phyloP scores from a whole-genome alignment of 2,113 vertebrate genomes.

The Chaetodon auriga region DNA sequence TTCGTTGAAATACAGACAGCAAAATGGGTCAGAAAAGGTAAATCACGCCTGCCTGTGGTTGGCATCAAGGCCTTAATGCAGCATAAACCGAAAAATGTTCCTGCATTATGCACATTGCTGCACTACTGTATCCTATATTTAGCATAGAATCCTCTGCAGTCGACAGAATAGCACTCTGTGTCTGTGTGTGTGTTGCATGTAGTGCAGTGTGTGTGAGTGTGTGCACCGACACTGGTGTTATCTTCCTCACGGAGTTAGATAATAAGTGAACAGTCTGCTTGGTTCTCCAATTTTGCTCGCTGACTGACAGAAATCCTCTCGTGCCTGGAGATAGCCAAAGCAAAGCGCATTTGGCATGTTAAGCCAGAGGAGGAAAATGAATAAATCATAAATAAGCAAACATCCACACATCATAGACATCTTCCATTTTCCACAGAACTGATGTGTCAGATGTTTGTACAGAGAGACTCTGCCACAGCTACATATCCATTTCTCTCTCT shows the following conservation, averaged over 20 bases:
- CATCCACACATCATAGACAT: slow-evolving; percentile 34
- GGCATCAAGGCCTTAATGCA: not conserved
- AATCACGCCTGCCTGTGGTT: not conserved
- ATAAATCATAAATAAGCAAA: slow-evolving; percentile 62
- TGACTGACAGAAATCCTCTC: slow-evolving; percentile 53
- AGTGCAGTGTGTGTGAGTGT: not conserved
- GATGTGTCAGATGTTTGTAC: slow-evolving; percentile 13
- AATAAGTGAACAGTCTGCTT: slow-evolving; percentile 28
- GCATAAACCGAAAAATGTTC: not conserved
- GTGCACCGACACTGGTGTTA: not conserved
- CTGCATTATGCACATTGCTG: slow-evolving; percentile 26
- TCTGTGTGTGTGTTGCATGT: not conserved
- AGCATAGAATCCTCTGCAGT: slow-evolving; percentile 2
- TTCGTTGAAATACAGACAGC: not conserved
- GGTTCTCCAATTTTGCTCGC: slow-evolving; percentile 25
- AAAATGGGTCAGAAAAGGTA: not conserved
- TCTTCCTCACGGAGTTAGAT: slow-evolving; percentile 27
- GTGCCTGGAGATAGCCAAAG: slow-evolving; percentile 38
- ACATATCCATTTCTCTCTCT: not conserved
- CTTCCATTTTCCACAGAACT: slow-evolving; percentile 18
- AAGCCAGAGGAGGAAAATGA: slow-evolving; percentile 33
- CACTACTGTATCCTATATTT: slow-evolving; percentile 28
- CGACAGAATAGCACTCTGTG: not conserved
- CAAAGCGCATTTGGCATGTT: slow-evolving; percentile 39
- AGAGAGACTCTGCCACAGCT: slow-evolving; percentile 9